Percentiles rank a stretch among this genome's conserved stretches.
phyloP scores from a whole-genome alignment of 2,113 vertebrate species.

The Numida meleagris region DNA sequence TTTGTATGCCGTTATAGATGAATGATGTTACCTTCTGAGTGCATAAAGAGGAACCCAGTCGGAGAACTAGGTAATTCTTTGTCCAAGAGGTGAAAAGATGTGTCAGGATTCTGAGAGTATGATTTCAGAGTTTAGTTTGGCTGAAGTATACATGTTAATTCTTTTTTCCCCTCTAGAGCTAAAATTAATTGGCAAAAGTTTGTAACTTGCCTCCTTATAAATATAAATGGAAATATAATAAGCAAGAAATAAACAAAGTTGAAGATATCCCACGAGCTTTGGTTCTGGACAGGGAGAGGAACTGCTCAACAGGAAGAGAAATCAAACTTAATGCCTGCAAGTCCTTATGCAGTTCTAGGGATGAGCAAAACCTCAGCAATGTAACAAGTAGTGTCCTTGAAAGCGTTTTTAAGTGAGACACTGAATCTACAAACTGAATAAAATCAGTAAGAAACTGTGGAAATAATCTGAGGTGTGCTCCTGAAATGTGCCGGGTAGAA shows the following conservation, averaged over 20 bases:
- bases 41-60: neutral
- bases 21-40: neutral
- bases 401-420: neutral
- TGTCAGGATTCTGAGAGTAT: neutral
- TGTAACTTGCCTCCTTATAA: neutral
- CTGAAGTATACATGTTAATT: neutral
- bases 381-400: neutral
- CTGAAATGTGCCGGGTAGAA: neutral
- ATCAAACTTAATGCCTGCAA: neutral
- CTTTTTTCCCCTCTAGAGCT: neutral
- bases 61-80: neutral
- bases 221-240: neutral
- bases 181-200: neutral
- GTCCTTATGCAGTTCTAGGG: neutral
- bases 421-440: neutral
- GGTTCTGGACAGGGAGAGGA: neutral
- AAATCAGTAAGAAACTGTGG: neutral
- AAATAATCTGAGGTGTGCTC: neutral
- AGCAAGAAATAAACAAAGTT: neutral
- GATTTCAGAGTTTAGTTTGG: neutral
- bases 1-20: neutral
- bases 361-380: neutral
- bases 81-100: neutral
- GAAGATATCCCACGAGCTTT: neutral
- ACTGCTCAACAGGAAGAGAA: neutral